A percentile compares a stretch with the other conserved stretches of the same genome.
Conservation (phyloP, 2,797 vertebrate species). For the Pteropus rufus region DNA sequence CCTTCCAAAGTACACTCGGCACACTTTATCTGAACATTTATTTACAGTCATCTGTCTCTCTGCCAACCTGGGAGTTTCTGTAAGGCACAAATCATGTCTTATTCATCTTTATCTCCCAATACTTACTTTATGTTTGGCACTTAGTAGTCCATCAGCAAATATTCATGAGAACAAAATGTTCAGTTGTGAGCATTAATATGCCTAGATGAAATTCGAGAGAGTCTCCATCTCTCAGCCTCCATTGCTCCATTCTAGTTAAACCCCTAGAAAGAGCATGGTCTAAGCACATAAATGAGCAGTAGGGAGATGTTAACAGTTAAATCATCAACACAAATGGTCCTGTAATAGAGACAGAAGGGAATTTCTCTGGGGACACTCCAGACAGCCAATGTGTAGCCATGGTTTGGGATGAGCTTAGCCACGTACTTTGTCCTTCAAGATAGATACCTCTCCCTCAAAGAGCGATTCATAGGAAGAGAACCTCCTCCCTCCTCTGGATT, state of each 20-base stretch:
- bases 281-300: background rate
- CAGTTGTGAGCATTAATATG: background rate
- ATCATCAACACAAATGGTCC: background rate
- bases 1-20: background rate
- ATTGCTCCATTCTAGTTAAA: background rate
- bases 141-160: background rate
- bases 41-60: background rate
- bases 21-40: rapidly evolving
- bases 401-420: background rate
- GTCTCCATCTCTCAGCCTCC: background rate
- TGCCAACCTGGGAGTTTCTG: background rate
- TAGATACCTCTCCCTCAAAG: background rate
- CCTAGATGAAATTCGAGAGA: background rate
- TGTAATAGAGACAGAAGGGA: background rate
- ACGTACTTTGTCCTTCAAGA: background rate
- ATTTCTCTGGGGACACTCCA: background rate
- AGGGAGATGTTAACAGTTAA: background rate
- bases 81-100: background rate
- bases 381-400: background rate
- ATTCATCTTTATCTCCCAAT: background rate
- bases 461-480: background rate
- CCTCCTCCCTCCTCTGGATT: background rate
- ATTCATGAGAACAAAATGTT: background rate
- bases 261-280: background rate
- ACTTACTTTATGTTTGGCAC: background rate